phyloP scores from a whole-genome alignment of 2,113 vertebrate species.

The Candoia aspera region DNA sequence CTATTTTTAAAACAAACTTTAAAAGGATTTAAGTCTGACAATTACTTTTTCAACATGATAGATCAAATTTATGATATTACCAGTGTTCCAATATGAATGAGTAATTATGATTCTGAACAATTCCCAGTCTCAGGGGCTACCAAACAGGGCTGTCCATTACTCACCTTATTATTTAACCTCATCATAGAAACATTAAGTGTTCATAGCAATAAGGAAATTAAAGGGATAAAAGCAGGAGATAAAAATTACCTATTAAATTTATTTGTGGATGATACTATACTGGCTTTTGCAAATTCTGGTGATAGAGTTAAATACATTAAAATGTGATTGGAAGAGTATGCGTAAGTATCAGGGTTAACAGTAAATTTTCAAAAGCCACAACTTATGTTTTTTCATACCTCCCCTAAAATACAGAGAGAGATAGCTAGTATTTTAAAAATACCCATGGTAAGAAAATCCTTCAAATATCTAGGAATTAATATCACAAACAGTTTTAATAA shows the following conservation, averaged over 20 bases:
- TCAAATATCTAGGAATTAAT: not conserved
- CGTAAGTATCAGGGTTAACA: not conserved
- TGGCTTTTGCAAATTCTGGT: not conserved
- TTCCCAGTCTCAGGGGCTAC: not conserved
- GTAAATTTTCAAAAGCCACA: not conserved
- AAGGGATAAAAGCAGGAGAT: not conserved
- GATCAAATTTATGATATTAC: not conserved
- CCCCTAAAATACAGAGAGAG: not conserved
- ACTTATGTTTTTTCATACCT: not conserved
- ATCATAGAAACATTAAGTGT: not conserved
- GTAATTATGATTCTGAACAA: not conserved
- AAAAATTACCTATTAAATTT: not conserved
- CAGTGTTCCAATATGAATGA: not conserved
- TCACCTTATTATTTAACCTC: not conserved
- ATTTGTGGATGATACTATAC: not conserved
- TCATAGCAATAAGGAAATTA: not conserved
- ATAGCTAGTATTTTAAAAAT: not conserved
- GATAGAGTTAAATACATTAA: not conserved
- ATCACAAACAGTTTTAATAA: not conserved
- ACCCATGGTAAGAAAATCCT: not conserved
- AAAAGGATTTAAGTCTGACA: not conserved
- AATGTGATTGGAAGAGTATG: not conserved
- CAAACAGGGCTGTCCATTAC: not conserved
- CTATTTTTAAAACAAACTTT: not conserved
- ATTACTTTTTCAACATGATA: not conserved